A percentile compares a stretch with the other conserved stretches of the same genome.
Evolutionary conservation across 2,888 invertebrate species (phyloP).

Genomic region (Ophioninae sp.): DNA sequence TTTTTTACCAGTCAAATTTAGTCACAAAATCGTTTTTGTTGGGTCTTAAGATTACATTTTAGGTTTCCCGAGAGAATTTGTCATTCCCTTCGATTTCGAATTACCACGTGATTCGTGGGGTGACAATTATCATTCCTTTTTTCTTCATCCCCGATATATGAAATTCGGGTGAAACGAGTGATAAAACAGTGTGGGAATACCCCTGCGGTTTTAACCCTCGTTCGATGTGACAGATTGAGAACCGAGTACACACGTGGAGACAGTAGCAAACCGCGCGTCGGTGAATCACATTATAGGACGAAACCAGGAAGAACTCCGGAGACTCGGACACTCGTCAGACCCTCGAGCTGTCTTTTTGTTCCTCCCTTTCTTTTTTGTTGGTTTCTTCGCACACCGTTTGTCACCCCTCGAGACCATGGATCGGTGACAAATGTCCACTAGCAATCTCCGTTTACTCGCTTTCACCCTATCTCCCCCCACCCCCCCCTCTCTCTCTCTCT

Average conservation of each 20-base stretch:
- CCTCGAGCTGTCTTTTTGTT: conserved; percentile 38
- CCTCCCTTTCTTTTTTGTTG: conserved; percentile 29
- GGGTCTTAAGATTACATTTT: background rate
- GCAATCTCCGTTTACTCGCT: conserved; percentile 49
- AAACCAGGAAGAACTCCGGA: conserved; percentile 37
- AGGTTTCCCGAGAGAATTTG: background rate
- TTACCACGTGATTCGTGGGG: background rate
- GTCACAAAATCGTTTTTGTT: background rate
- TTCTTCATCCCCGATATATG: conserved; percentile 1
- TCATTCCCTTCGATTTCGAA: background rate
- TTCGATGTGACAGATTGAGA: conserved; percentile 52
- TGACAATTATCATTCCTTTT: conserved; percentile 2
- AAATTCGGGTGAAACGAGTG: conserved; percentile 38
- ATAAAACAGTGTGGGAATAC: conserved; percentile 31
- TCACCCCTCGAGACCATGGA: conserved; percentile 60
- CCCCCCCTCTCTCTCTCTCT: conserved; percentile 1
- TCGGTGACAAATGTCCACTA: conserved; percentile 57
- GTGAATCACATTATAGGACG: conserved; percentile 44
- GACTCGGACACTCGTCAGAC: conserved; percentile 61
- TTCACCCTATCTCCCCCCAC: conserved; percentile 2
- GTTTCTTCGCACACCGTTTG: conserved; percentile 60
- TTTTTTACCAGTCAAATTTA: background rate
- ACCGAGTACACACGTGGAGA: conserved; percentile 25
- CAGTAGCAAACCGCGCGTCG: conserved; percentile 45
- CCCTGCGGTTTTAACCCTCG: conserved; percentile 46